Evolutionary conservation across 2,797 vertebrate species (phyloP).

Genomic region (Podarcis lilfordi): DNA sequence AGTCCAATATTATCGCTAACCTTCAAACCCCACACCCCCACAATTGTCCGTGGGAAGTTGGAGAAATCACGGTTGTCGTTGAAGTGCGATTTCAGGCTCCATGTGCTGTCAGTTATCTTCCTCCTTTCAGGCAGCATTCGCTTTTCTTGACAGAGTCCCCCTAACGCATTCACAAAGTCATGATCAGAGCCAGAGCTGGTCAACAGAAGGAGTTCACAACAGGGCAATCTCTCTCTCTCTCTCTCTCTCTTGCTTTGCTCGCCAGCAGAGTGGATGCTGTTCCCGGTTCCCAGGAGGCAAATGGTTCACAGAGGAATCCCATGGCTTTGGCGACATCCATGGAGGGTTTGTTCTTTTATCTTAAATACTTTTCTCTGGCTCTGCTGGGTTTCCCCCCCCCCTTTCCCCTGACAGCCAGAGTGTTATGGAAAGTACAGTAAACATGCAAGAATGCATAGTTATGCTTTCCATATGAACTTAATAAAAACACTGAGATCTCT

Average conservation of each 20-base stretch:
- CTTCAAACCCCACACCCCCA: too few species aligned
- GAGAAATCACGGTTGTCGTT: not conserved
- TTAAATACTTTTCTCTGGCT: conserved; percentile 58
- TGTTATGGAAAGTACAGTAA: conserved; percentile 65
- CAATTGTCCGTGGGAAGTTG: not conserved
- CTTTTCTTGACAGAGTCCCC: not conserved
- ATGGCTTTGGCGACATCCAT: conserved; percentile 58
- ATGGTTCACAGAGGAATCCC: conserved; percentile 54
- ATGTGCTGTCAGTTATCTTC: not conserved
- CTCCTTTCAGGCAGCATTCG: not conserved
- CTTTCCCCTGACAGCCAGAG: conserved; percentile 36
- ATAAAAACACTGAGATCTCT: conserved; percentile 63
- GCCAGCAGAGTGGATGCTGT: conserved; percentile 24
- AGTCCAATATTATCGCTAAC: not conserved
- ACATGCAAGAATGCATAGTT: conserved; percentile 67
- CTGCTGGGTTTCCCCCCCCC: conserved; percentile 44
- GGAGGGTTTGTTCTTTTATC: conserved; percentile 62
- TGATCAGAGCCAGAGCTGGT: not conserved
- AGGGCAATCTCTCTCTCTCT: not conserved
- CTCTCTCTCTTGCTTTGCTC: not conserved
- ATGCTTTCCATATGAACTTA: conserved; percentile 62
- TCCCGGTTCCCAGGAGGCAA: conserved; percentile 48
- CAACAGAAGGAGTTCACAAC: not conserved
- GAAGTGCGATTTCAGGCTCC: not conserved
- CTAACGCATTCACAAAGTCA: not conserved